A percentile compares a stretch with the other conserved stretches of the same genome.
Conservation (phyloP, 1,140 invertebrate species). For the Danaus melanippus region DNA sequence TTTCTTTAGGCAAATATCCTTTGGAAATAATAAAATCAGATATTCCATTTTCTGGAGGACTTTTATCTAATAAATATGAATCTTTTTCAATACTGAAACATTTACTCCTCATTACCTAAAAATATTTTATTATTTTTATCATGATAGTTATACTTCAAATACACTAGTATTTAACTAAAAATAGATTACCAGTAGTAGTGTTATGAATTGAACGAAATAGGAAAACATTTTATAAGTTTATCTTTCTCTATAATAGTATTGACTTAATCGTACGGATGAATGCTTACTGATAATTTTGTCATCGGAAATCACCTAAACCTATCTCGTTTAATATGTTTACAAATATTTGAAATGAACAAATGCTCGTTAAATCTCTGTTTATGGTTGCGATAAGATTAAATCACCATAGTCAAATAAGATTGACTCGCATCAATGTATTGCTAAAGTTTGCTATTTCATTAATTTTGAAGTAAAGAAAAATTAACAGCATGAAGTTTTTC, state of each 20-base stretch:
- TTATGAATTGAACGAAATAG: too few relatives aligned
- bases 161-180: too few relatives aligned
- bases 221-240: slow-evolving; percentile 1
- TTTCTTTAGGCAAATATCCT: slow-evolving; percentile 43
- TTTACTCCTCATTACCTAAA: slow-evolving; percentile 28
- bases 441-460: too few relatives aligned
- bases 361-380: slow-evolving; percentile 45
- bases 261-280: slow-evolving; percentile 35
- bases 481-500: too few relatives aligned
- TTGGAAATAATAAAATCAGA: slow-evolving; percentile 40
- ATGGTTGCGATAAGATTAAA: slow-evolving; percentile 30
- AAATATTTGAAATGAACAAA: slow-evolving; percentile 41
- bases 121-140: background rate
- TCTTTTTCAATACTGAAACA: slow-evolving; percentile 29
- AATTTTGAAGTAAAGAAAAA: too few relatives aligned
- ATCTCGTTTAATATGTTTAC: slow-evolving; percentile 32
- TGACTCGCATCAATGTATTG: too few relatives aligned
- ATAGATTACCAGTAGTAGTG: too few relatives aligned
- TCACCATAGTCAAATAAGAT: too few relatives aligned
- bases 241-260: slow-evolving; percentile 1
- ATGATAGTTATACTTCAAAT: too few relatives aligned
- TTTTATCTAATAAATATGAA: slow-evolving; percentile 27
- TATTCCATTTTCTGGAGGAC: slow-evolving; percentile 32
- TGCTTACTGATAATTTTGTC: slow-evolving; percentile 20
- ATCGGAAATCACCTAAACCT: slow-evolving; percentile 20